phyloP scores from a whole-genome alignment of 1,140 invertebrate genomes.

The Pygmarrhopalites habei region DNA sequence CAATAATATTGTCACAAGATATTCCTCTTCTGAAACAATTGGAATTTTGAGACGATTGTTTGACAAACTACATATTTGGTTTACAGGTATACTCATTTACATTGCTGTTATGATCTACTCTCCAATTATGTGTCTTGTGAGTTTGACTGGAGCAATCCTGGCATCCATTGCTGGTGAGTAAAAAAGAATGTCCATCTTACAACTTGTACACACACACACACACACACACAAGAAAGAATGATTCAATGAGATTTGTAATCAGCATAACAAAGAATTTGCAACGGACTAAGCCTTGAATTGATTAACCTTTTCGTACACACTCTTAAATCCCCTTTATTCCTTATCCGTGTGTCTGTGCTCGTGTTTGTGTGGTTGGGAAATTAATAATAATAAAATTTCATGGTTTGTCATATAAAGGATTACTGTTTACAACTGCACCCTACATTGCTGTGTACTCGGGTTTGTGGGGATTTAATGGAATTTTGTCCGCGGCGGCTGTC shows the following conservation, averaged over 20 bases:
- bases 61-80: too few relatives aligned
- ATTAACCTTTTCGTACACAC: too few relatives aligned
- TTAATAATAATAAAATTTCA: background rate
- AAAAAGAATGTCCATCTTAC: too few relatives aligned
- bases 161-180: conserved; percentile 44
- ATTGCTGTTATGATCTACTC: conserved; percentile 47
- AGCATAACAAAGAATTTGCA: too few relatives aligned
- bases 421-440: conserved; percentile 36
- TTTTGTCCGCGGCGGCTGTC: conserved; percentile 44
- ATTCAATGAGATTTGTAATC: too few relatives aligned
- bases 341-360: background rate
- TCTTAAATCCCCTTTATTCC: background rate
- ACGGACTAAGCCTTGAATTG: too few relatives aligned
- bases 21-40: too few relatives aligned
- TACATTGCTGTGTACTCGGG: conserved; percentile 43
- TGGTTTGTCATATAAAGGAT: background rate
- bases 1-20: too few relatives aligned
- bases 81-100: conserved; percentile 45
- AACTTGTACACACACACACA: too few relatives aligned
- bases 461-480: conserved; percentile 46
- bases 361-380: too few relatives aligned
- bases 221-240: too few relatives aligned
- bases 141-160: conserved; percentile 44
- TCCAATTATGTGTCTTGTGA: conserved; percentile 44
- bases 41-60: too few relatives aligned